Conservation (phyloP, 2,113 vertebrate species). For the Ia io region DNA sequence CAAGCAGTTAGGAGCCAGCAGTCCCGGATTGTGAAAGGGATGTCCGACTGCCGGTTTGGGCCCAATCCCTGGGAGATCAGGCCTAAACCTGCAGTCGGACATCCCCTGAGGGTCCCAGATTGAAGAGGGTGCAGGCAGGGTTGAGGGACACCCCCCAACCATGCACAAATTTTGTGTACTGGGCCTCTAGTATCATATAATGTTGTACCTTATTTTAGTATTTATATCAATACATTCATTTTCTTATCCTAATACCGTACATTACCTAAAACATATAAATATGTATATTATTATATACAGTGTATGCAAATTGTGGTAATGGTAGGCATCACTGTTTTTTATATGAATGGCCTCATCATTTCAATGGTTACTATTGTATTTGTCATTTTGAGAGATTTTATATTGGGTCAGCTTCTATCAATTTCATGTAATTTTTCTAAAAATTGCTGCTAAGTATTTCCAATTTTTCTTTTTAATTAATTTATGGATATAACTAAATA, state of each 20-base stretch:
- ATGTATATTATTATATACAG: no score
- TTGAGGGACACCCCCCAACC: no score
- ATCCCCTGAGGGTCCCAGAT: no score
- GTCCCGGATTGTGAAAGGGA: no score
- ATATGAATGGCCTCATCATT: neutral
- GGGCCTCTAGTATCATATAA: no score
- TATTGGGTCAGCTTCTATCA: neutral
- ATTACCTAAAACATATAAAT: neutral
- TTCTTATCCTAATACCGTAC: neutral
- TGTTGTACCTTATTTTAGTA: neutral
- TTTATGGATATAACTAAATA: neutral
- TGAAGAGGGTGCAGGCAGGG: no score
- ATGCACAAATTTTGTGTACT: no score
- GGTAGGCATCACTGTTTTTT: neutral
- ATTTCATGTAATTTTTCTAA: neutral
- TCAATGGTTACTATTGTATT: neutral
- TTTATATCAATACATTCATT: neutral
- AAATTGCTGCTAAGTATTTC: neutral
- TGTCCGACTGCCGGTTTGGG: no score
- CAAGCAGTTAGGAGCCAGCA: no score
- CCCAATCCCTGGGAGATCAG: no score
- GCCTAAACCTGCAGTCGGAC: no score
- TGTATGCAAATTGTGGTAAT: neutral
- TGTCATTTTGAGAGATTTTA: neutral
- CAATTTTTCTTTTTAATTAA: neutral